Conservation (phyloP, 2,113 vertebrate species). For the Pomatorhinus ruficollis region DNA sequence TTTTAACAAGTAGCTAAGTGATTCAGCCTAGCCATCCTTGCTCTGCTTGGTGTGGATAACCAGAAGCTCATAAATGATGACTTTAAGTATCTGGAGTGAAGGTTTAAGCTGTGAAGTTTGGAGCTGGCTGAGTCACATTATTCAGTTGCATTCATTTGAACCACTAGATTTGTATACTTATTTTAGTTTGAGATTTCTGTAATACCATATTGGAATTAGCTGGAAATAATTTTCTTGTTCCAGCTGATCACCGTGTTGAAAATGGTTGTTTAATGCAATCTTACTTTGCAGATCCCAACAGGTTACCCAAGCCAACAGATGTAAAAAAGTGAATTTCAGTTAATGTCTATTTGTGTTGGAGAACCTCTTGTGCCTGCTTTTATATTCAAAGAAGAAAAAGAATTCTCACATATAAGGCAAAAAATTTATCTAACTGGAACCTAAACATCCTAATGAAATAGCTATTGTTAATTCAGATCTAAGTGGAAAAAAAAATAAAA, state of each 20-base stretch:
- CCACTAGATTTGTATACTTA: background rate
- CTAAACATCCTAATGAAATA: background rate
- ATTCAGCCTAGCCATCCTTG: background rate
- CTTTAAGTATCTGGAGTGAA: background rate
- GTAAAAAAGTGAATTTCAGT: background rate
- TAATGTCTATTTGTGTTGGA: background rate
- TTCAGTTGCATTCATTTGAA: background rate
- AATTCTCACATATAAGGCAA: background rate
- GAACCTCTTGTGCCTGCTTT: background rate
- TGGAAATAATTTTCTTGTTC: background rate
- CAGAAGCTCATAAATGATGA: background rate
- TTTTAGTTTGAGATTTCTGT: background rate
- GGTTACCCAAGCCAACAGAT: background rate
- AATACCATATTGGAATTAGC: background rate
- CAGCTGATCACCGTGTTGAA: background rate
- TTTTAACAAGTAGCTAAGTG: background rate
- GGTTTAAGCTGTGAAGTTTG: background rate
- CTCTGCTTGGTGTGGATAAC: background rate
- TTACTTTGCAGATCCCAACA: background rate
- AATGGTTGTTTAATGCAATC: background rate
- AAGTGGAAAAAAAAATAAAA: background rate
- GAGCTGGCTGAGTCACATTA: background rate
- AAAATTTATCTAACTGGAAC: background rate
- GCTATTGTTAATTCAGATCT: background rate
- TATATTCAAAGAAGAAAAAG: background rate